Conservation (phyloP, 2,888 invertebrate species). For the Diplazon laetatorius region DNA sequence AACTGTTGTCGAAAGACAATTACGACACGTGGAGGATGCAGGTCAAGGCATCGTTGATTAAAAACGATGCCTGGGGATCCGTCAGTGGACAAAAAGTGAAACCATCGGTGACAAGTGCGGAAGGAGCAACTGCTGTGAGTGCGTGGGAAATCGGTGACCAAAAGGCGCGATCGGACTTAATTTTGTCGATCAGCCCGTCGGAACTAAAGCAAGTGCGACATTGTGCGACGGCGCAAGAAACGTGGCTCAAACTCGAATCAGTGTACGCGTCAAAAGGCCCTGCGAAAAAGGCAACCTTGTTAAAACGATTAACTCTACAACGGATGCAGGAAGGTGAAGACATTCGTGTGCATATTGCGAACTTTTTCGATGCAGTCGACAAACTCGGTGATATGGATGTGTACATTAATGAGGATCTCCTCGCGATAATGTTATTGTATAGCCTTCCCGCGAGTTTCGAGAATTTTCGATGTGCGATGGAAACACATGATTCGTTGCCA, state of each 20-base stretch:
- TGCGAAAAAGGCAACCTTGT: slow-evolving; percentile 78
- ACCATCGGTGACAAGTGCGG: no score
- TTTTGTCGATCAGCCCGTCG: no score
- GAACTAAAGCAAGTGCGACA: no score
- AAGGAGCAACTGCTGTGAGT: no score
- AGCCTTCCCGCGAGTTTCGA: slow-evolving; percentile 37
- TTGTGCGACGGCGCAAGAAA: slow-evolving; percentile 70
- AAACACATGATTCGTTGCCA: slow-evolving; percentile 26
- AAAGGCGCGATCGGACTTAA: no score
- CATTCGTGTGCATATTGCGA: slow-evolving; percentile 74
- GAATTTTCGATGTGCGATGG: slow-evolving; percentile 41
- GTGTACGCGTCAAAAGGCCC: slow-evolving; percentile 78
- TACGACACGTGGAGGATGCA: slow-evolving; percentile 39
- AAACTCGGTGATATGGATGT: slow-evolving; percentile 35
- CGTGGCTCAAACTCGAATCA: slow-evolving; percentile 77
- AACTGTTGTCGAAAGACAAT: slow-evolving; percentile 18
- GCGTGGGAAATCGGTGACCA: no score
- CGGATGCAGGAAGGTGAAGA: slow-evolving; percentile 74
- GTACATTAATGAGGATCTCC: slow-evolving; percentile 26
- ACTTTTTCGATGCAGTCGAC: slow-evolving; percentile 75
- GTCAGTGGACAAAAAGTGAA: no score
- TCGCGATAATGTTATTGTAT: no score
- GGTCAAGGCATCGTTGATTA: no score
- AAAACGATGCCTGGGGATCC: no score
- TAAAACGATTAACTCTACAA: slow-evolving; percentile 75